Evolutionary conservation across 2,113 vertebrate genomes (phyloP), one percentile per base, ranked within the genome.

Genomic region (Petrocephalus microphthalmus): DNA sequence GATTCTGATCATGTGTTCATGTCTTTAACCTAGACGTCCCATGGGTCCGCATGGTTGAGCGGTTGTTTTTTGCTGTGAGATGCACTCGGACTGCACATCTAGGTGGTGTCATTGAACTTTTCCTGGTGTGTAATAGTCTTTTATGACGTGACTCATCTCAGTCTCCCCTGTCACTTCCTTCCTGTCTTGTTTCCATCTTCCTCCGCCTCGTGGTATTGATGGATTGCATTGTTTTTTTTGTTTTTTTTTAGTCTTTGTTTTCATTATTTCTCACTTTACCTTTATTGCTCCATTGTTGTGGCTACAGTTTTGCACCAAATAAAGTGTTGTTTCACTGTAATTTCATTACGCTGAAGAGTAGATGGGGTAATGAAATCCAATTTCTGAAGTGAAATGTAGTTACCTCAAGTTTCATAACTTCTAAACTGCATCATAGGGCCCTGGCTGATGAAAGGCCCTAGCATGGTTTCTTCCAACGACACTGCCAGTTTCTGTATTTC

Each of bases 261-360:
- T 91, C 89, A 92, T 92, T 90, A 89, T 89, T 90, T 87, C 87
- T 89, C 87, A 90, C 89, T 90, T 88, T 86, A 64, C 67, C 85
- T 87, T 88, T 92, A 91, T 91, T 92, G 89, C 91, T 89, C 52
- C 89, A 90, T 91, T 91, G 90, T 91, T 91, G 90, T 90, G 85
- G 87, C 67, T 82, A 49, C 87, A 87, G 84, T 85, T 78, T 90
- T 87, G 64, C 89, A 85, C 86, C 86, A 51, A 85, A 52, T 88
- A 85, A 88, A 88, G 83, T 71, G 83, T 52, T 85, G 37, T 88
- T 88, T 84, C 56, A 29, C 56, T 20, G 25, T 85, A 88, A 85
- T 45, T 64, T 67, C 57, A 71, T 88, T 84, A 51, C 49, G 17
- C 6, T 51, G 83, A 85, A 84, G 84, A 49, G 82, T 82, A 88